Conservation (phyloP, 1,140 invertebrate genomes). For the Zaprionus lachaisei region DNA sequence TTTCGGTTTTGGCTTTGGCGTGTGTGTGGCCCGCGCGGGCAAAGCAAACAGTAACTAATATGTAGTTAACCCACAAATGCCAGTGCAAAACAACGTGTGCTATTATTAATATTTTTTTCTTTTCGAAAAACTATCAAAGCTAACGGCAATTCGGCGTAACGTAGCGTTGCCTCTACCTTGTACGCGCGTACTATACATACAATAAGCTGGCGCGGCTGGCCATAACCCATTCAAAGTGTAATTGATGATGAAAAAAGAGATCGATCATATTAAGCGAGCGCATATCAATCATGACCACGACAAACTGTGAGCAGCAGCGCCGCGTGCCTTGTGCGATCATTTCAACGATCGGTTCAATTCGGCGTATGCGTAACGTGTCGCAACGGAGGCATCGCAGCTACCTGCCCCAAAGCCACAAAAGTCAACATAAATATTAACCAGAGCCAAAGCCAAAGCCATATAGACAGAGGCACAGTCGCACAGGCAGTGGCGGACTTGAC, state of each 20-base stretch:
- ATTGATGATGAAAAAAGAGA: constrained; percentile 83
- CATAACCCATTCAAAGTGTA: constrained; percentile 75
- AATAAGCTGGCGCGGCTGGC: constrained; percentile 58
- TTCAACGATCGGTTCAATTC: constrained; percentile 40
- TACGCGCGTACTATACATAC: constrained; percentile 31
- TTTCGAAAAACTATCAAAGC: constrained; percentile 59
- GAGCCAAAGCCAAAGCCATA: constrained; percentile 7
- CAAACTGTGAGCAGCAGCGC: constrained; percentile 64
- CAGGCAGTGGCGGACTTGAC: constrained; percentile 40
- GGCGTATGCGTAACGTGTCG: constrained; percentile 80
- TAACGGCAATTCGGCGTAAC: constrained; percentile 51
- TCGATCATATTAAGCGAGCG: constrained; percentile 79
- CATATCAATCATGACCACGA: constrained; percentile 80
- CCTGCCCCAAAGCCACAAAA: constrained; percentile 62
- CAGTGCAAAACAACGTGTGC: constrained; percentile 66
- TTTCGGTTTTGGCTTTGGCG: constrained; percentile 2
- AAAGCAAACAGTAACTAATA: constrained; percentile 69
- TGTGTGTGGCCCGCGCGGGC: constrained; percentile 54
- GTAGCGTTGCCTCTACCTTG: constrained; percentile 8
- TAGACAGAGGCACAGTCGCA: not conserved
- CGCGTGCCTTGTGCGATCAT: constrained; percentile 5
- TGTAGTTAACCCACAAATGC: constrained; percentile 81
- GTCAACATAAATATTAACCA: constrained; percentile 63
- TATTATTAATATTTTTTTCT: constrained; percentile 66
- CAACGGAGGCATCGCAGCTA: constrained; percentile 64